A percentile compares a stretch with the other conserved stretches of the same genome.
These are phyloP conservation scores for Otus sunia DNA, from an alignment of 2,113 vertebrate genomes.

Conservation along the genomic window DNA sequence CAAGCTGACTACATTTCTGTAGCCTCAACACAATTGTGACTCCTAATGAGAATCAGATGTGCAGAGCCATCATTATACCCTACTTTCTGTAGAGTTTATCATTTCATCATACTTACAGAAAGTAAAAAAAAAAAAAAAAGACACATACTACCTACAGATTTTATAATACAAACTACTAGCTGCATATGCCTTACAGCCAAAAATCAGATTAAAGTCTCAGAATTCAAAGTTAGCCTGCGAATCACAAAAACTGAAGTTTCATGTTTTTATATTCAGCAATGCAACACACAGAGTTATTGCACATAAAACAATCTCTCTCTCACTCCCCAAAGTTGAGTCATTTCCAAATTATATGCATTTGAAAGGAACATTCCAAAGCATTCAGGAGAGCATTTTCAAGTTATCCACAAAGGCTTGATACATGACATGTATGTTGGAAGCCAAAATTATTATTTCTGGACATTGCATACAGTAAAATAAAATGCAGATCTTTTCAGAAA, in stretches of 20 bases:
- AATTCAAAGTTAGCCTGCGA: neutral
- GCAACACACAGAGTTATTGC: neutral
- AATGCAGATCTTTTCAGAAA: neutral
- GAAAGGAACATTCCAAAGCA: neutral
- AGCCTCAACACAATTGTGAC: slow-evolving; percentile 18
- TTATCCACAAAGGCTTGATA: neutral
- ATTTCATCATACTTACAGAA: neutral
- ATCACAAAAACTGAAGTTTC: neutral
- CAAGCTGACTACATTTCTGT: neutral
- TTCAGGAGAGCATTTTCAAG: neutral
- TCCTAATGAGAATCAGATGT: slow-evolving; percentile 43
- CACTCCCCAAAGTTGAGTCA: neutral
- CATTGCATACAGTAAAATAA: neutral
- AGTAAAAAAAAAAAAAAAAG: neutral
- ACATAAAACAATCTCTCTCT: neutral
- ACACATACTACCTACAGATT: neutral
- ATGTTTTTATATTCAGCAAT: neutral
- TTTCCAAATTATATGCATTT: neutral
- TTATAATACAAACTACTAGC: neutral
- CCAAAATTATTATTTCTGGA: neutral
- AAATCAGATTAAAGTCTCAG: neutral
- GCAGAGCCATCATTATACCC: slow-evolving; percentile 28
- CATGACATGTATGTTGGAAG: neutral
- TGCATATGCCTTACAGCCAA: neutral
- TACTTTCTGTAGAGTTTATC: slow-evolving; percentile 2